Evolutionary conservation across 2,113 vertebrate species (phyloP), one percentile per base, ranked within the genome.

Genomic region (Lota lota): DNA sequence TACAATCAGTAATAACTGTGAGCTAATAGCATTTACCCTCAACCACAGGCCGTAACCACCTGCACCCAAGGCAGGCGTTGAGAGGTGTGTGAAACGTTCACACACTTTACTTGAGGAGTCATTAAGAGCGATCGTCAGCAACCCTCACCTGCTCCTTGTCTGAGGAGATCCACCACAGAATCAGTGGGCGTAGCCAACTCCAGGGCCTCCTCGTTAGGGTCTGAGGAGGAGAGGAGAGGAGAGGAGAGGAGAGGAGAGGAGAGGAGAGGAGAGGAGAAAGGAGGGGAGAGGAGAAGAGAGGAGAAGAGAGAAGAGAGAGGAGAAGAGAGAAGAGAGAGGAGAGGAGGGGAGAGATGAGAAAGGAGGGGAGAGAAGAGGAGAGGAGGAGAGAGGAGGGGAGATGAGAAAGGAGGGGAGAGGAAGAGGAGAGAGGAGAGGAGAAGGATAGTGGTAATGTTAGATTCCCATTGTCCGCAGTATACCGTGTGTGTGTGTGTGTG

Each of bases 151-250:
- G 96, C 94, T 69, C 95, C 96, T 85, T 97, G 96, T 69, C 95
- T 97, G 74, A 98, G 91, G 40, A 98, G 92, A 64, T 98, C 96
- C 0, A 90, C 89, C 10, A 94, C 91, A 0, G 94, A 93, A 73
- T 92, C 95, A 54, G 93, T 91, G 1, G 94, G 84, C 0, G 93
- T 93, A 0, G 87, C 79, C 0, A 93, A 88, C 67, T 98, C 95
- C 77, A 95, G 88, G 3, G 94, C 94, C 78, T 97, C 95, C 67
- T 99, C 95, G 70, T 95, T 96, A 18, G 96, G 97, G 85, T 99
- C 97, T 99, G 78, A 22, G 56, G 19, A 54, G 0, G 40, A 33
- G 4, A 65, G 1, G 18, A 50, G 0, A 19, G 5, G 47, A 57
- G n/a, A 50, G 22, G 50, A 8, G 18, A n/a, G 53, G 18, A n/a